phyloP scores from a whole-genome alignment of 2,113 vertebrate species.

The Bos indicus region DNA sequence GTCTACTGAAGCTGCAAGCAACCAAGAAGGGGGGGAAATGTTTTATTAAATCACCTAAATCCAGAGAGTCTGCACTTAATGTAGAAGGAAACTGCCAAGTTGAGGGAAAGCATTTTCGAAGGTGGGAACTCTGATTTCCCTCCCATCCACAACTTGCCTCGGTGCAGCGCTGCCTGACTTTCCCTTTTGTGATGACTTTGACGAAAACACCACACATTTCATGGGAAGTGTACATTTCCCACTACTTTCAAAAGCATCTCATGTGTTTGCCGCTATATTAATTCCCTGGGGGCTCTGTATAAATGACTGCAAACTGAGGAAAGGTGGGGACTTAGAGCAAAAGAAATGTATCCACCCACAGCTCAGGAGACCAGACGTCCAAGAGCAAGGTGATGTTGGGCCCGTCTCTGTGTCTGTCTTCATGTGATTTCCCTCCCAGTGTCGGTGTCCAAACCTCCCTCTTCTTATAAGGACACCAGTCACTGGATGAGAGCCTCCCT shows the following conservation, averaged over 20 bases:
- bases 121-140: background rate
- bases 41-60: background rate
- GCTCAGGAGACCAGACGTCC: no score
- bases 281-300: background rate
- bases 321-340: background rate
- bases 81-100: background rate
- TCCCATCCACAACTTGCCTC: rapidly evolving
- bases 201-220: background rate
- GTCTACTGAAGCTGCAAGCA: rapidly evolving
- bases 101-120: background rate
- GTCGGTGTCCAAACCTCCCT: background rate
- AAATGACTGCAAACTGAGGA: no score
- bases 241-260: background rate
- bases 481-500: background rate
- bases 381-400: no score
- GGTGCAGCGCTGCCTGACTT: rapidly evolving
- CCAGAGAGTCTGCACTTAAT: background rate
- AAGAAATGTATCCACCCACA: background rate
- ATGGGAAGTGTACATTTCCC: rapidly evolving
- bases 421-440: background rate
- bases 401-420: rapidly evolving
- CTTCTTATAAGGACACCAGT: background rate
- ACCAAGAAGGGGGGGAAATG: background rate
- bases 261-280: background rate
- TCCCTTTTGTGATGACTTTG: background rate